Evolutionary conservation across 2,113 vertebrate genomes (phyloP), one percentile per base, ranked within the genome.

Genomic region (Progne subis): DNA sequence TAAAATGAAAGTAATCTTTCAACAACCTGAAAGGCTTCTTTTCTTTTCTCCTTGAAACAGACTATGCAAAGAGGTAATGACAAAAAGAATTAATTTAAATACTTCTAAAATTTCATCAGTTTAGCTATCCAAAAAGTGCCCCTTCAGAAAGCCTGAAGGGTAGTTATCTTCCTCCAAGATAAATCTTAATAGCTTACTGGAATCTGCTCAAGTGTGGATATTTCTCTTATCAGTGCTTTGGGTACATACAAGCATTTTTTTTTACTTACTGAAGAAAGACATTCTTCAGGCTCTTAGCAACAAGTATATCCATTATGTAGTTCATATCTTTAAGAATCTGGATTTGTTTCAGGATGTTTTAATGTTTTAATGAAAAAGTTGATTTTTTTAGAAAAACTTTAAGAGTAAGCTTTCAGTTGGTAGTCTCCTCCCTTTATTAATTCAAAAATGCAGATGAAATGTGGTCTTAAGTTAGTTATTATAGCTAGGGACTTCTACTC

Each of bases 1-100:
- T 86, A 67, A 90, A 97, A 96, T 95, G 39, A 96, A 97, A 89
- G 49, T n/a, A 67, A 41, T 94, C 78, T 94, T 97, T 96, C 59
- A 92, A 76, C 85, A 88, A 28, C 72, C 86, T 86, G 92, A 94
- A 93, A 92, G 53, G 52, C 39, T 91, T 85, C 9, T 43, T 64
- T 56, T 68, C n/a, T 63, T 90, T 69, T 64, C 55, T 77, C 34
- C 47, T 90, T 86, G 65, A 82, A 89, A 82, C 16, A 59, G 49
- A 25, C 13, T 60, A 21, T 76, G 43, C 44, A 71, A 91, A 93
- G 37, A 88, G 47, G 20, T 70, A 95, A 88, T 84, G 47, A 64
- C 57, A 92, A 77, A 63, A 84, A 85, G 76, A 86, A 81, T 91
- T 95, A 78, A 93, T 96, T 92, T 94, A 65, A 92, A 90, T 24